Conservation (phyloP, 2,888 invertebrate genomes). For the Synergus japonicus region DNA sequence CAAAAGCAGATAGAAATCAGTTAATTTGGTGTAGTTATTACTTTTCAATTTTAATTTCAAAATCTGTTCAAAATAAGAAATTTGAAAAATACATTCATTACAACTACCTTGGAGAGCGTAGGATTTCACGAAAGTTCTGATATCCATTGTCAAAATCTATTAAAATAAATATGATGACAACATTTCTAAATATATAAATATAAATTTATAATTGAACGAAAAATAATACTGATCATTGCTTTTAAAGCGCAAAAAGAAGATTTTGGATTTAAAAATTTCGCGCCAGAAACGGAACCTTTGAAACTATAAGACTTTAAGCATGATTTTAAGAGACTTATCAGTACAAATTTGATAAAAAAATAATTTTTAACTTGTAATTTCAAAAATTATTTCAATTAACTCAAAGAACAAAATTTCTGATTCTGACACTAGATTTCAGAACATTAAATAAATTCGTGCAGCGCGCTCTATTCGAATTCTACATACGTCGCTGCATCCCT, state of each 20-base stretch:
- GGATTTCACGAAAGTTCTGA: conserved; percentile 6
- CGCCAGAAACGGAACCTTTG: background rate
- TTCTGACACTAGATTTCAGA: conserved; percentile 35
- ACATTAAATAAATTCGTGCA: conserved; percentile 8
- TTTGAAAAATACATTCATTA: background rate
- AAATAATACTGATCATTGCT: background rate
- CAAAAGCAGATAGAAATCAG: too few species aligned
- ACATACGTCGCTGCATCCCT: conserved; percentile 20
- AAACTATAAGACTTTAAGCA: background rate
- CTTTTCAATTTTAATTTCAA: background rate
- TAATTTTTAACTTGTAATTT: too few species aligned
- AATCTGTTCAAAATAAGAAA: background rate
- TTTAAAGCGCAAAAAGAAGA: background rate
- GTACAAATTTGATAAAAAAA: too few species aligned
- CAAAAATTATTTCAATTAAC: too few species aligned
- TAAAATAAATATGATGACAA: background rate
- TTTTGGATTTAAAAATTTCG: background rate
- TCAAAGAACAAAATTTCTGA: background rate
- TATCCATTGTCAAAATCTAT: conserved; percentile 25
- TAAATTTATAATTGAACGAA: background rate
- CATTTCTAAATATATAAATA: background rate
- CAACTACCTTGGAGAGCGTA: conserved; percentile 15
- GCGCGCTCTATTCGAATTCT: conserved; percentile 17
- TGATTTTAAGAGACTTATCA: too few species aligned
- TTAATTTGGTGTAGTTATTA: too few species aligned